A percentile compares a stretch with the other conserved stretches of the same genome.
Conservation (phyloP, 2,113 vertebrate genomes). For the Aplodontia rufa region DNA sequence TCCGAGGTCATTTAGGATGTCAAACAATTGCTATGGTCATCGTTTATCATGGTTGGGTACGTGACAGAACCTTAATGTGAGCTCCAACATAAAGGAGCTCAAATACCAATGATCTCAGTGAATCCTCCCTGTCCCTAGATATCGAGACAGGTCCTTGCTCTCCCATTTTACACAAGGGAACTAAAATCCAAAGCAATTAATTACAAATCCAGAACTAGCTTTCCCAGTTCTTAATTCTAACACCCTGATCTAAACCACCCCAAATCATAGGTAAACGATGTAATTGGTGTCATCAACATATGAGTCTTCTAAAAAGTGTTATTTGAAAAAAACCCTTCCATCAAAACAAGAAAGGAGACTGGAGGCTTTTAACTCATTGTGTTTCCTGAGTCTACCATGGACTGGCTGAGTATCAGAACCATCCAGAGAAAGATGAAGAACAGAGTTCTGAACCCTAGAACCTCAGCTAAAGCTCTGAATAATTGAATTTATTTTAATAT, state of each 20-base stretch:
- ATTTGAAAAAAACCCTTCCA: background rate
- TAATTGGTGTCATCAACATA: background rate
- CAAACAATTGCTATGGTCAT: background rate
- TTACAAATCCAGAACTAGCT: background rate
- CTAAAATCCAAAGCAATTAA: background rate
- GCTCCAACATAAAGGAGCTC: background rate
- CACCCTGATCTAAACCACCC: background rate
- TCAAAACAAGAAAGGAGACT: background rate
- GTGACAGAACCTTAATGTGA: background rate
- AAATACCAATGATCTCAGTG: background rate
- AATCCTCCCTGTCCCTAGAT: background rate
- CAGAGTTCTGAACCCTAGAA: background rate
- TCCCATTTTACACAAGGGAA: background rate
- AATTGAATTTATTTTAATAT: background rate
- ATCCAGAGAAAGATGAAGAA: background rate
- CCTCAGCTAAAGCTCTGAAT: background rate
- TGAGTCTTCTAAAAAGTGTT: background rate
- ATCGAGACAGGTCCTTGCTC: background rate
- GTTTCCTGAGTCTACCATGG: background rate
- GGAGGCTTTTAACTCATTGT: background rate
- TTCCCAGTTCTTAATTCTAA: background rate
- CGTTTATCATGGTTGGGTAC: background rate
- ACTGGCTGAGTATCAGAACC: background rate
- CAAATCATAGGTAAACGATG: background rate
- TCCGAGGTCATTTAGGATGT: background rate